A percentile compares a stretch with the other conserved stretches of the same genome.
Conservation (phyloP, 2,113 vertebrate genomes). For the Bucco capensis region DNA sequence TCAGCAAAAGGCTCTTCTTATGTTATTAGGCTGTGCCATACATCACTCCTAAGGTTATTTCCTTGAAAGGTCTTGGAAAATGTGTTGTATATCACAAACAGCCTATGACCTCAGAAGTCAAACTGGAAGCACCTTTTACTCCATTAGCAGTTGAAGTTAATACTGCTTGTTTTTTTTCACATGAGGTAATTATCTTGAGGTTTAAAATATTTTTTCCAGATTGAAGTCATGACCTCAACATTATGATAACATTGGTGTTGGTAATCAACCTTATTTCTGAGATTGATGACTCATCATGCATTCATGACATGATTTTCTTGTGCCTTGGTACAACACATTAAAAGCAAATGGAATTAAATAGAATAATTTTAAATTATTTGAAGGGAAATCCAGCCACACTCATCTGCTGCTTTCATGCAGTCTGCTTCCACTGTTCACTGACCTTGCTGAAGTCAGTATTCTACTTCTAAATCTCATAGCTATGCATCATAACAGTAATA, state of each 20-base stretch:
- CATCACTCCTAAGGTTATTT: constrained; percentile 25
- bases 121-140: neutral
- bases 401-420: neutral
- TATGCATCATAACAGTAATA: neutral
- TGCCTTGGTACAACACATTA: neutral
- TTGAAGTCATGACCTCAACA: neutral
- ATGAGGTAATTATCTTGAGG: neutral
- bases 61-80: constrained; percentile 10
- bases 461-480: neutral
- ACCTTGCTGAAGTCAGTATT: neutral
- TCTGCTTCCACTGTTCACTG: neutral
- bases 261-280: neutral
- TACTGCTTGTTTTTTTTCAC: neutral
- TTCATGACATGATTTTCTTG: neutral
- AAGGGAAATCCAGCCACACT: neutral
- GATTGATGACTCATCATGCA: neutral
- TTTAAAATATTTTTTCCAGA: neutral
- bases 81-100: constrained; percentile 19
- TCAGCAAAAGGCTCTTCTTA: constrained; percentile 32
- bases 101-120: neutral
- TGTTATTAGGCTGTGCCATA: neutral
- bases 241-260: neutral
- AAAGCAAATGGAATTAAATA: neutral
- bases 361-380: neutral
- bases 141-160: neutral